These are phyloP conservation scores for Saturnia pavonia DNA, from an alignment of 2,888 invertebrate genomes.

Conservation along the genomic window DNA sequence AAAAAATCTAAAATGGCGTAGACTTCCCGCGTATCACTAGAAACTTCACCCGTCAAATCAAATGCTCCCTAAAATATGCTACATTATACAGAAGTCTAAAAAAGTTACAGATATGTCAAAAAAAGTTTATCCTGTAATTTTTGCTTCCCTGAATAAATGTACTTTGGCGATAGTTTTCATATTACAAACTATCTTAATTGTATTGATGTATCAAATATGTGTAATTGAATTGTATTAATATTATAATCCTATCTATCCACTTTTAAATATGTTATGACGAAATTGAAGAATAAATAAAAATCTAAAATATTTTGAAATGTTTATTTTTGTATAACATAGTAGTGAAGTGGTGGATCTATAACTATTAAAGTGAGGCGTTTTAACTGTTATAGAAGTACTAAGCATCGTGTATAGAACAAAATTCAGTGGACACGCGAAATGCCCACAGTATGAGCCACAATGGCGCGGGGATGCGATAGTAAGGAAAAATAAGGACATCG, in stretches of 20 bases:
- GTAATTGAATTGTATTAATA: not conserved
- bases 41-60: no score
- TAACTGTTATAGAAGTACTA: not conserved
- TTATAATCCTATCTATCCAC: not conserved
- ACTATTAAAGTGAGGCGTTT: not conserved
- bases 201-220: not conserved
- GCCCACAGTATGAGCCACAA: no score
- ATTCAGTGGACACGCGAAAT: not conserved
- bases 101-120: no score
- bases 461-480: no score
- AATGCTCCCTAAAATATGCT: no score
- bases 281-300: constrained; percentile 4
- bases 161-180: no score
- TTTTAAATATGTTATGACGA: not conserved
- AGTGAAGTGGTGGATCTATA: not conserved
- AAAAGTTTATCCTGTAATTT: no score
- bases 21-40: no score
- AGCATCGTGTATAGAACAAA: not conserved
- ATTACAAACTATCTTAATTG: not conserved
- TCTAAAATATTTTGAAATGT: not conserved
- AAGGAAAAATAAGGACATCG: no score
- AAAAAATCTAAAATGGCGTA: no score
- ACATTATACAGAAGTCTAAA: no score
- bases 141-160: no score
- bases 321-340: not conserved